Conservation (phyloP, 2,888 invertebrate genomes). For the Ganaspis brasiliensis region DNA sequence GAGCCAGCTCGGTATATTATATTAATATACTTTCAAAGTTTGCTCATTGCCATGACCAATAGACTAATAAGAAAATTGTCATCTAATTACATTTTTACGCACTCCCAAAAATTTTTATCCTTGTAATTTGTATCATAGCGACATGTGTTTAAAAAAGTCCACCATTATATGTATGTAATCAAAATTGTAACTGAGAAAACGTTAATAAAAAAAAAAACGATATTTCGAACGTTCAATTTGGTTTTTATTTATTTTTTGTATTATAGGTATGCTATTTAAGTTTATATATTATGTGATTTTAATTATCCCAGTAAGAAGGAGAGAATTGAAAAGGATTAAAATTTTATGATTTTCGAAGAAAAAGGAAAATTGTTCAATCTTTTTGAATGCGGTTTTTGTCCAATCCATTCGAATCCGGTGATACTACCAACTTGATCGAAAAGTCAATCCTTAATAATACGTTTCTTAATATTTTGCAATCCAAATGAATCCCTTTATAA, state of each 20-base stretch:
- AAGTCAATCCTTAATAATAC: too few species aligned
- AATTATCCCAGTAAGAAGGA: too few species aligned
- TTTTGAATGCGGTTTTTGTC: too few species aligned
- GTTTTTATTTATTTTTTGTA: not conserved
- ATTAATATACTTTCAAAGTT: constrained; percentile 79
- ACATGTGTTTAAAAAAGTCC: constrained; percentile 79
- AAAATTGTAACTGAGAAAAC: constrained; percentile 80
- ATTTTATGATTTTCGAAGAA: too few species aligned
- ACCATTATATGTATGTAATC: constrained; percentile 80
- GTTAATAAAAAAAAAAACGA: constrained; percentile 79
- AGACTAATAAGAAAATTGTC: constrained; percentile 76
- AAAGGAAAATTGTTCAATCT: too few species aligned
- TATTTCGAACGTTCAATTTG: constrained; percentile 66
- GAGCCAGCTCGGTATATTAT: constrained; percentile 79
- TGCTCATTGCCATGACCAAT: constrained; percentile 78
- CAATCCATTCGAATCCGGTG: too few species aligned
- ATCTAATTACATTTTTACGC: constrained; percentile 80
- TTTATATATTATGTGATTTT: too few species aligned
- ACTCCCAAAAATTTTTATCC: constrained; percentile 79
- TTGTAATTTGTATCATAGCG: constrained; percentile 79
- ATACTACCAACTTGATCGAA: too few species aligned
- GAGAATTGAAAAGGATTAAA: too few species aligned
- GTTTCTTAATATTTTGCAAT: too few species aligned
- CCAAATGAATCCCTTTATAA: too few species aligned
- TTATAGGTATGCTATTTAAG: too few species aligned